Conservation (phyloP, 2,113 vertebrate species). For the Arvicanthis niloticus region DNA sequence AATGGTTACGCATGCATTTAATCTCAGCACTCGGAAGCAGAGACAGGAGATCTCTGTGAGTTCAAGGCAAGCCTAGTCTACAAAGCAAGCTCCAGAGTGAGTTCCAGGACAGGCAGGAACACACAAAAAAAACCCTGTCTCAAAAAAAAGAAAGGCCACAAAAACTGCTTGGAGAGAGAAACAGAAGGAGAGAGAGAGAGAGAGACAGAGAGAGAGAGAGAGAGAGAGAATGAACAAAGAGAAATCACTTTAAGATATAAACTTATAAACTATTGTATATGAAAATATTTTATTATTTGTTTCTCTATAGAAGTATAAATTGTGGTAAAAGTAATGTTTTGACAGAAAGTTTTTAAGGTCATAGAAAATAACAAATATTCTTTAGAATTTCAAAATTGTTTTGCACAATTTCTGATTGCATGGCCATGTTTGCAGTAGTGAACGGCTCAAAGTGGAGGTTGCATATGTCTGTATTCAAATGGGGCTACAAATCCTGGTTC, state of each 20-base stretch:
- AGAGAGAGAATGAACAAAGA: background rate
- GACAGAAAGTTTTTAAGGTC: slow-evolving; percentile 16
- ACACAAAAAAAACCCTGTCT: background rate
- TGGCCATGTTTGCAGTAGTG: background rate
- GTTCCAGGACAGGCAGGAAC: background rate
- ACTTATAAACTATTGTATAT: slow-evolving; percentile 6
- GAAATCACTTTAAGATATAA: background rate
- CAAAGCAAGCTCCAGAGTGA: background rate
- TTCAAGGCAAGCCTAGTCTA: background rate
- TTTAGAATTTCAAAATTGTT: background rate
- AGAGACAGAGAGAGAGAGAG: too few species aligned
- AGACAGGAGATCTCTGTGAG: background rate
- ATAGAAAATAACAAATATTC: background rate
- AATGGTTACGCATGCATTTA: background rate
- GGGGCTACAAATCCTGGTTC: background rate
- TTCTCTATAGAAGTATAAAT: background rate
- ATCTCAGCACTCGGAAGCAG: too few species aligned
- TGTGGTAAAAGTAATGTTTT: background rate
- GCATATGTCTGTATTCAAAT: background rate
- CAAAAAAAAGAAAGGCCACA: background rate
- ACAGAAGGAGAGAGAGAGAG: too few species aligned
- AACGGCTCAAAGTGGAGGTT: background rate
- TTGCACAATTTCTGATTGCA: background rate
- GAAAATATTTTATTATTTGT: background rate
- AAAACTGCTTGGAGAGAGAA: background rate